Percentiles rank a stretch among this genome's conserved stretches.
phyloP scores from a whole-genome alignment of 2,113 vertebrate genomes.

The Xiphophorus maculatus region DNA sequence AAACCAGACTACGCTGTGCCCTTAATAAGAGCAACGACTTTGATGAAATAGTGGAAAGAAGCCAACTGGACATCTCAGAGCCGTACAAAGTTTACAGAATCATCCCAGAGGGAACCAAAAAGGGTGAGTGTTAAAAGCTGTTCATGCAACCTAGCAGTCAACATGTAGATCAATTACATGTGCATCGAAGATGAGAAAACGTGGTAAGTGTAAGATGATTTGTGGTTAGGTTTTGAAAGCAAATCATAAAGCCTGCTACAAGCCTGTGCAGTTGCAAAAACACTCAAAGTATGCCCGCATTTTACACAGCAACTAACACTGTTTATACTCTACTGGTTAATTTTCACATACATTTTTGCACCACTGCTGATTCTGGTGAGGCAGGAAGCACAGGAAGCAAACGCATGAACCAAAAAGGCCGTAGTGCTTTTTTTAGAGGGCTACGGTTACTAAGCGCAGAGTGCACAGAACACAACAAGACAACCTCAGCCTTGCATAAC shows the following conservation, averaged over 20 bases:
- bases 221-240: background rate
- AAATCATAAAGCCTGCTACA: constrained; percentile 1
- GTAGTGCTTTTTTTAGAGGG: constrained; percentile 80
- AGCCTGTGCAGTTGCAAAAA: background rate
- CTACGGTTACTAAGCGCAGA: constrained; percentile 75
- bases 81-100: constrained; percentile 99
- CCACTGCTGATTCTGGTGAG: constrained; percentile 56
- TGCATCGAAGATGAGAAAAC: background rate
- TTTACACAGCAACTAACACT: constrained; percentile 21
- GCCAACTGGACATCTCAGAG: constrained; percentile 97
- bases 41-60: constrained; percentile 93
- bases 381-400: constrained; percentile 84
- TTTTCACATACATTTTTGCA: constrained; percentile 46
- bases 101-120: constrained; percentile 94
- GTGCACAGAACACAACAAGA: constrained; percentile 50
- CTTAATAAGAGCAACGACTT: constrained; percentile 99
- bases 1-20: constrained; percentile 95
- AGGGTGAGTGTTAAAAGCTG: constrained; percentile 79
- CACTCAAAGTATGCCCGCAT: background rate
- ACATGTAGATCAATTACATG: background rate
- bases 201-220: background rate
- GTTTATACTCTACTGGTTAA: constrained; percentile 34
- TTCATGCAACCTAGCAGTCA: background rate
- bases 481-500: constrained; percentile 60
- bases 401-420: constrained; percentile 73